Evolutionary conservation across 1,140 invertebrate species (phyloP), one percentile per base, ranked within the genome.

Genomic region (Portunus trituberculatus): DNA sequence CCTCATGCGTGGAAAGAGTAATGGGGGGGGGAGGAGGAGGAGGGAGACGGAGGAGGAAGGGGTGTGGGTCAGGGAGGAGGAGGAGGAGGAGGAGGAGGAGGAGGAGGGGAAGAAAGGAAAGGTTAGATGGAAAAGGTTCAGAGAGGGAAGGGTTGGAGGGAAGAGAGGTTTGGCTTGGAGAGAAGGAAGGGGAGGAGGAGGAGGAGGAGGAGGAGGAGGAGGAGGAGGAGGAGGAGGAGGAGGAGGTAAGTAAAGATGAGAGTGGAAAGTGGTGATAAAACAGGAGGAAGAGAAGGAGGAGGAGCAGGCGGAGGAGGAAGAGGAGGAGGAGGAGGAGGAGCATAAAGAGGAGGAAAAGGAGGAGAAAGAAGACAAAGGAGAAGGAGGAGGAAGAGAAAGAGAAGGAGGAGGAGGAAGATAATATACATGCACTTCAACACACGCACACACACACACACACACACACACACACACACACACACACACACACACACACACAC

Each of bases 401-500:
- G 45, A 28, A 28, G n/a, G 89, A 52, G 25, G 16, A 59, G 46
- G 48, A 29, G 28, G 25, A 86, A 20, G 28, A 28, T 29, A 86
- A 86, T 39, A 29, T 29, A 10, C 32, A 39, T 31, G 28, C 83
- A 86, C 83, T 31, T 39, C 8, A 29, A 86, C 83, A 86, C 83
- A 84, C 31, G 20, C 83, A 32, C 83, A 84, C 20, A 84, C 83
- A 32, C 83, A 84, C 83, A 84, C 83, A 32, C 31, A n/a, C 83
- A 84, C 83, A 86, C 83, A 86, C 83, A 86, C 83, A 86, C 83
- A 86, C 83, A 86, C 83, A 86, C 83, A 86, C 83, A 31, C 83
- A 86, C n/a, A 86, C 83, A 86, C 83, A 32, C 86, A 88, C 86
- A 88, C 45, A 88, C 86, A 88, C 86, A 88, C 86, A 88, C 86